These are phyloP conservation scores for Drosophila sulfurigaster DNA, from an alignment of 1,140 invertebrate genomes.

Conservation along the genomic window DNA sequence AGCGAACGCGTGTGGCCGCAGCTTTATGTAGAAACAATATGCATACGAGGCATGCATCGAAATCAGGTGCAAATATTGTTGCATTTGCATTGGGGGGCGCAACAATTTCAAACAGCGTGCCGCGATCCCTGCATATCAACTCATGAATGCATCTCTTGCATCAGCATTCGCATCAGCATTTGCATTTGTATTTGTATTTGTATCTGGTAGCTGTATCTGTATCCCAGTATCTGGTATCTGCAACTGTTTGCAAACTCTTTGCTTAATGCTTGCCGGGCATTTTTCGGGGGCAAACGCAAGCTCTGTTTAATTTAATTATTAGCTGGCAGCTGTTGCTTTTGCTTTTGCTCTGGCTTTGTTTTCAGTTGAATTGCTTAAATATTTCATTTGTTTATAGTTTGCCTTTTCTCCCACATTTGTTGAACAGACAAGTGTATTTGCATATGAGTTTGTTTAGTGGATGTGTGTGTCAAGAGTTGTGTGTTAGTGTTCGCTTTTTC, in stretches of 20 bases:
- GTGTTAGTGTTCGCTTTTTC: background rate
- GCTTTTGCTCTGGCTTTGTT: slow-evolving; percentile 28
- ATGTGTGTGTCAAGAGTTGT: background rate
- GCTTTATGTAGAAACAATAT: slow-evolving; percentile 7
- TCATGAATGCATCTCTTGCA: slow-evolving; percentile 14
- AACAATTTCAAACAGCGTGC: slow-evolving; percentile 27
- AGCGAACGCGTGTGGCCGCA: slow-evolving; percentile 26
- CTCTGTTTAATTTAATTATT: slow-evolving; percentile 76
- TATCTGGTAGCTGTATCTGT: slow-evolving; percentile 10
- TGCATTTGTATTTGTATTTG: slow-evolving; percentile 29
- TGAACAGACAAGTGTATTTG: slow-evolving; percentile 15
- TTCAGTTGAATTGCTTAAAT: slow-evolving; percentile 62
- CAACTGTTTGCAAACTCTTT: background rate
- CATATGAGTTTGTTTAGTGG: background rate
- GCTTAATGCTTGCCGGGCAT: slow-evolving; percentile 53
- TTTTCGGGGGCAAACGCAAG: slow-evolving; percentile 19
- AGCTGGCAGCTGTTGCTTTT: slow-evolving; percentile 35
- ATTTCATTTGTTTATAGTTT: slow-evolving; percentile 56
- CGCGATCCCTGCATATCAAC: slow-evolving; percentile 28
- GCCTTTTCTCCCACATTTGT: slow-evolving; percentile 21
- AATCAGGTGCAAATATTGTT: slow-evolving; percentile 82
- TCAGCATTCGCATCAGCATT: slow-evolving; percentile 8
- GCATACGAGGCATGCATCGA: slow-evolving; percentile 35
- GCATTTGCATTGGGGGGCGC: slow-evolving; percentile 57
- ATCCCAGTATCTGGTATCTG: background rate